Evolutionary conservation across 1,140 invertebrate species (phyloP).

Genomic region (Drosophila trapezifrons): DNA sequence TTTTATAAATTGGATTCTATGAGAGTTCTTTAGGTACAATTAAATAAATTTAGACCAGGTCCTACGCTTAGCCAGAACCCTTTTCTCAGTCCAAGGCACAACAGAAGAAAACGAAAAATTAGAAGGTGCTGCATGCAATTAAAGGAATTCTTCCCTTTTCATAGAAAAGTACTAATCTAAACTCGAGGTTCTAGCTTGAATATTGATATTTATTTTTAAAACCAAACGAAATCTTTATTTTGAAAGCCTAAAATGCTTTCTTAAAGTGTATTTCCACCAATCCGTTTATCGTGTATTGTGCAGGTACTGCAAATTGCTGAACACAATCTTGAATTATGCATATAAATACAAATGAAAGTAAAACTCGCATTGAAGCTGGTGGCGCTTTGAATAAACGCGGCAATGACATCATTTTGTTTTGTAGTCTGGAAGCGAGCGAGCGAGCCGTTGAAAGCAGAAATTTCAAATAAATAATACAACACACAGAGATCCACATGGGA

Average conservation of each 20-base stretch:
- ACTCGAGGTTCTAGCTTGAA: not conserved
- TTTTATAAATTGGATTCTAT: too few species aligned
- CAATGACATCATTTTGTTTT: constrained; percentile 77
- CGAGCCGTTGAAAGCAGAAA: constrained; percentile 42
- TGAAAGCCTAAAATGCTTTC: not conserved
- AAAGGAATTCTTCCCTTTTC: not conserved
- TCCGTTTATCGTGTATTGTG: constrained; percentile 24
- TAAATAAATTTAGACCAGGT: too few species aligned
- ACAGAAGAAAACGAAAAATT: not conserved
- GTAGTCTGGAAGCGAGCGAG: constrained; percentile 53
- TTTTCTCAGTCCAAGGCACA: not conserved
- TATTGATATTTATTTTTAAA: not conserved
- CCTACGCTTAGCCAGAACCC: too few species aligned
- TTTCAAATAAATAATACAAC: constrained; percentile 38
- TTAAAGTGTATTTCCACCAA: constrained; percentile 1
- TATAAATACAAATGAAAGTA: constrained; percentile 75
- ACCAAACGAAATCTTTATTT: too few species aligned
- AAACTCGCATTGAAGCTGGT: constrained; percentile 73
- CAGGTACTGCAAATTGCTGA: constrained; percentile 55
- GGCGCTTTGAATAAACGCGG: constrained; percentile 55
- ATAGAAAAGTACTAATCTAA: not conserved
- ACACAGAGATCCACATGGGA: constrained; percentile 13
- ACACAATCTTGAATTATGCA: constrained; percentile 72
- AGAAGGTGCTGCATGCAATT: too few species aligned
- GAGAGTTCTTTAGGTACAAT: not conserved